Conservation (phyloP, 2,888 invertebrate genomes). For the Scelioninae gen. 1 region DNA sequence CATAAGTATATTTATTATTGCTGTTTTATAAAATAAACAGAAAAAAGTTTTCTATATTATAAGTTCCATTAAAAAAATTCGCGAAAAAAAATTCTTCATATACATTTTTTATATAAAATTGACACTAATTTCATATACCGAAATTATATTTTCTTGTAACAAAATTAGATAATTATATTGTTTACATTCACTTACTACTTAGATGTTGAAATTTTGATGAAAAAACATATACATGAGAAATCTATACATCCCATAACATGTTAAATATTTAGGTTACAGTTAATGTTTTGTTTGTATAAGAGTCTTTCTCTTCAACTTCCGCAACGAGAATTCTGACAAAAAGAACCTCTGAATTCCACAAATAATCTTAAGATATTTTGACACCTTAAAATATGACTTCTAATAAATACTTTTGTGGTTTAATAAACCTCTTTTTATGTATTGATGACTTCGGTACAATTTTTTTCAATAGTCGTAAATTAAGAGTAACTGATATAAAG, state of each 20-base stretch:
- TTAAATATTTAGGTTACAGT: not conserved
- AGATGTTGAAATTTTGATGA: not conserved
- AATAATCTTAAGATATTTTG: slow-evolving; percentile 2
- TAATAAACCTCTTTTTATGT: slow-evolving; percentile 16
- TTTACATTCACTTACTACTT: no score
- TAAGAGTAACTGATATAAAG: slow-evolving; percentile 4
- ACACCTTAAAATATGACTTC: slow-evolving; percentile 5
- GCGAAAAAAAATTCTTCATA: no score
- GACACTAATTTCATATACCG: no score
- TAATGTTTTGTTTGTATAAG: slow-evolving; percentile 3
- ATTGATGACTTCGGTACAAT: slow-evolving; percentile 1
- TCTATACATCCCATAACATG: not conserved
- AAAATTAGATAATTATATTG: no score
- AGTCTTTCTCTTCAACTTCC: slow-evolving; percentile 5
- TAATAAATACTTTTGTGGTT: not conserved
- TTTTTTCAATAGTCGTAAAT: slow-evolving; percentile 32
- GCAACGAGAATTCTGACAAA: not conserved
- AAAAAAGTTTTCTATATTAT: no score
- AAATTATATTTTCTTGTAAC: no score
- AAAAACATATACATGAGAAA: not conserved
- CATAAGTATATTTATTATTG: no score
- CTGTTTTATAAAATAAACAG: no score
- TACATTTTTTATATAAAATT: no score
- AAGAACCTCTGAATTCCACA: not conserved
- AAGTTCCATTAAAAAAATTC: no score